These are phyloP conservation scores for Paramormyrops kingsleyae DNA, from an alignment of 2,113 vertebrate species.

Conservation along the genomic window DNA sequence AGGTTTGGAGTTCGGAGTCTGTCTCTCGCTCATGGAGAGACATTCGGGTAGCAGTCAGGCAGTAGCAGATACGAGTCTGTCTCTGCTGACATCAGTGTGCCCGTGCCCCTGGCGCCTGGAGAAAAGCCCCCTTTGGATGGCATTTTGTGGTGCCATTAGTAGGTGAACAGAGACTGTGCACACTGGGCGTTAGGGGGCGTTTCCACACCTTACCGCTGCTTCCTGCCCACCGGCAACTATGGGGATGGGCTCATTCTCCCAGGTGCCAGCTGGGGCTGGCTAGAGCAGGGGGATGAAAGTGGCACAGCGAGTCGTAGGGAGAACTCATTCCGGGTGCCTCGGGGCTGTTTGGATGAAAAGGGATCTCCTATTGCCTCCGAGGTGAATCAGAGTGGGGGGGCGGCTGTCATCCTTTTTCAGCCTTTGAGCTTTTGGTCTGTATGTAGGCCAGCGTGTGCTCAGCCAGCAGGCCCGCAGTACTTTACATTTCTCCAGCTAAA, in stretches of 20 bases:
- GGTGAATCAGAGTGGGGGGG: not conserved
- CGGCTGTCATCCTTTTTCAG: not conserved
- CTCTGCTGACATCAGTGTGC: not conserved
- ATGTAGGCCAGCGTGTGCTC: not conserved
- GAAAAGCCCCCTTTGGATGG: not conserved
- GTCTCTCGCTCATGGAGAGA: not conserved
- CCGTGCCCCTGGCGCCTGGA: not conserved
- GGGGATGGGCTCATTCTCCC: not conserved
- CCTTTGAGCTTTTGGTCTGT: not conserved
- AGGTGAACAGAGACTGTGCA: not conserved
- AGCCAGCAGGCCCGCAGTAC: not conserved
- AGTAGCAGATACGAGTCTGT: not conserved
- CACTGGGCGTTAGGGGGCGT: not conserved
- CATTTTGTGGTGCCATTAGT: not conserved
- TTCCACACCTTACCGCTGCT: not conserved
- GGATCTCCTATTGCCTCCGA: not conserved
- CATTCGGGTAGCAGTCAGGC: not conserved
- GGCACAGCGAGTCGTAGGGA: not conserved
- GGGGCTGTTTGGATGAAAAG: not conserved
- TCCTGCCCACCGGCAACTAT: not conserved
- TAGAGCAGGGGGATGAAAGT: not conserved
- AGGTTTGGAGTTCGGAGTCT: not conserved
- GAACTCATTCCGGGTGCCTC: not conserved
- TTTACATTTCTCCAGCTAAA: constrained; percentile 4
- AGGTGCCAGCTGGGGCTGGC: not conserved